phyloP scores from a whole-genome alignment of 1,140 invertebrate genomes.

The Zaprionus ghesquierei region DNA sequence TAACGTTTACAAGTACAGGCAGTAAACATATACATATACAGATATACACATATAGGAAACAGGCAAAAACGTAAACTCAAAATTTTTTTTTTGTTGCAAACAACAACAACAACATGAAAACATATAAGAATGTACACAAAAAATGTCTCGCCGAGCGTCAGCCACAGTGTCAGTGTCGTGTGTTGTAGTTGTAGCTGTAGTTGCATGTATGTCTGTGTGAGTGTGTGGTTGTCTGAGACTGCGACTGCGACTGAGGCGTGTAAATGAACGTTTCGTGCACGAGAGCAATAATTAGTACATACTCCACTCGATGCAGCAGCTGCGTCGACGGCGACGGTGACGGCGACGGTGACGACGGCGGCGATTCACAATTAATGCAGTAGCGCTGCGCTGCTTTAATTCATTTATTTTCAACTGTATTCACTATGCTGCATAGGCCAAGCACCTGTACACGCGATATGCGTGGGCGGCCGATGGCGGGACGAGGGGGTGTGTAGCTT shows the following conservation, averaged over 20 bases:
- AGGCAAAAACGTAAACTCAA: slow-evolving; percentile 50
- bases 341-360: slow-evolving; percentile 13
- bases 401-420: slow-evolving; percentile 28
- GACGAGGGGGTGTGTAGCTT: neutral
- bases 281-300: slow-evolving; percentile 63
- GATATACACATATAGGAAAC: slow-evolving; percentile 30
- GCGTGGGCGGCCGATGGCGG: neutral
- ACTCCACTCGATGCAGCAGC: slow-evolving; percentile 59
- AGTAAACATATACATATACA: slow-evolving; percentile 48
- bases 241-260: slow-evolving; percentile 49
- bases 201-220: slow-evolving; percentile 9
- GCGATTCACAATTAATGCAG: slow-evolving; percentile 35
- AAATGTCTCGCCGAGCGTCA: slow-evolving; percentile 48
- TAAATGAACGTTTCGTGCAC: slow-evolving; percentile 69
- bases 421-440: slow-evolving; percentile 26
- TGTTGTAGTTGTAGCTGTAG: neutral
- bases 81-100: slow-evolving; percentile 48
- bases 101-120: slow-evolving; percentile 54
- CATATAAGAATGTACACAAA: slow-evolving; percentile 68
- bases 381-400: slow-evolving; percentile 21
- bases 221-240: slow-evolving; percentile 1
- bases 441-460: slow-evolving; percentile 61
- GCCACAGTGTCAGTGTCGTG: slow-evolving; percentile 37
- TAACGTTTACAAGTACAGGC: slow-evolving; percentile 37
- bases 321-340: slow-evolving; percentile 26